Percentiles rank a stretch among this genome's conserved stretches.
Evolutionary conservation across 2,113 vertebrate genomes (phyloP).

Genomic region (Pseudorhombus dupliciocellatus): DNA sequence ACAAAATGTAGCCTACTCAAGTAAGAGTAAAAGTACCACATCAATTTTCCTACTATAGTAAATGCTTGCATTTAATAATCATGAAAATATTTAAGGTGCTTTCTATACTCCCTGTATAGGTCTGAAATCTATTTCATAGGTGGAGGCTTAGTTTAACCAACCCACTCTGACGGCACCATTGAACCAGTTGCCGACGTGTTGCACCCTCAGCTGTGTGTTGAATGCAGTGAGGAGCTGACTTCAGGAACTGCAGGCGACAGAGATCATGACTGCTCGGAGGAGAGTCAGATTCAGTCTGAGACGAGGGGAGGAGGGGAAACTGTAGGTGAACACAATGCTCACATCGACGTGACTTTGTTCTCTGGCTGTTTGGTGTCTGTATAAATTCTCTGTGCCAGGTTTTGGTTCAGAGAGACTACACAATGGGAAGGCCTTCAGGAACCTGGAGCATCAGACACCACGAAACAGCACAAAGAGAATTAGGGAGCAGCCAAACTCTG

Average conservation of each 20-base stretch:
- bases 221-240: too few relatives aligned
- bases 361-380: neutral
- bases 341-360: neutral
- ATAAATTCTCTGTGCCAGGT: neutral
- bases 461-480: conserved; percentile 20
- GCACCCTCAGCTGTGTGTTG: too few relatives aligned
- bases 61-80: too few relatives aligned
- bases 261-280: neutral
- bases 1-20: too few relatives aligned
- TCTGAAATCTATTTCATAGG: too few relatives aligned
- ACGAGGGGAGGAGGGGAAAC: neutral
- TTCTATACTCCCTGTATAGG: too few relatives aligned
- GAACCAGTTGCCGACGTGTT: too few relatives aligned
- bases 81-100: too few relatives aligned
- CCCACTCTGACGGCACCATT: too few relatives aligned
- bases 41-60: too few relatives aligned
- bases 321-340: neutral
- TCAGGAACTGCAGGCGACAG: neutral
- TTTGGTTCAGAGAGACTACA: conserved; percentile 5
- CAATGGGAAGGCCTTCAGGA: conserved; percentile 1
- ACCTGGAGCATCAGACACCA: neutral
- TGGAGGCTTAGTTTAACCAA: too few relatives aligned
- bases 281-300: neutral
- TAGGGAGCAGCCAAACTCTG: neutral
- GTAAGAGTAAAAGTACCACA: too few relatives aligned